Percentiles rank a stretch among this genome's conserved stretches.
Conservation (phyloP, 1,140 invertebrate genomes). For the Matsumurasca onukii region DNA sequence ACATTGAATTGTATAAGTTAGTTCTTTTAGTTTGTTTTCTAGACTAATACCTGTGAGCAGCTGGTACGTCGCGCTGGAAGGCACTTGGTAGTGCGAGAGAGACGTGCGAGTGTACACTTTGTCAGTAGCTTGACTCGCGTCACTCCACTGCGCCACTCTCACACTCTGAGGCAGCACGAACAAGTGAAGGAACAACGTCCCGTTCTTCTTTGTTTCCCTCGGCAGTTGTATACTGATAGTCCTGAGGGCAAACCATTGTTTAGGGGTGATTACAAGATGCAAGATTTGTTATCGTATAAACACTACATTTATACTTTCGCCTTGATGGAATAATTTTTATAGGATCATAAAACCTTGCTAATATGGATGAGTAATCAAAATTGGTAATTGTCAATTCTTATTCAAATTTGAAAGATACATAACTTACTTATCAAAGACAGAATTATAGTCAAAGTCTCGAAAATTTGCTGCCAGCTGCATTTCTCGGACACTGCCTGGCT, state of each 20-base stretch:
- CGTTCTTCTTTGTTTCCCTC: slow-evolving; percentile 30
- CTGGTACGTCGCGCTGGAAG: slow-evolving; percentile 33
- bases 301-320: not conserved
- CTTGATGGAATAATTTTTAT: not conserved
- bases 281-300: not conserved
- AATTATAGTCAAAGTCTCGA: slow-evolving; percentile 26
- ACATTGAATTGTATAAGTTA: too few relatives aligned
- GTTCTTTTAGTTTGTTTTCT: too few relatives aligned
- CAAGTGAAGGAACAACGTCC: slow-evolving; percentile 31
- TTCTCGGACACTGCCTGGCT: not conserved
- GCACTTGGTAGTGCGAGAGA: slow-evolving; percentile 36
- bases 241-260: slow-evolving; percentile 7
- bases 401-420: not conserved
- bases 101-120: slow-evolving; percentile 19
- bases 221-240: slow-evolving; percentile 24
- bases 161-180: slow-evolving; percentile 33
- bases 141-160: slow-evolving; percentile 30
- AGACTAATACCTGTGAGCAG: slow-evolving; percentile 38
- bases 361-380: not conserved
- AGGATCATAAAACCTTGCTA: not conserved
- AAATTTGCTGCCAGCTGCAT: not conserved
- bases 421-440: slow-evolving; percentile 26
- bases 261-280: not conserved
- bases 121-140: slow-evolving; percentile 20
- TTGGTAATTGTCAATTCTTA: not conserved